Base-by-base conservation (phyloP, 2,888 invertebrate genomes). In the Noctua janthe region DNA sequence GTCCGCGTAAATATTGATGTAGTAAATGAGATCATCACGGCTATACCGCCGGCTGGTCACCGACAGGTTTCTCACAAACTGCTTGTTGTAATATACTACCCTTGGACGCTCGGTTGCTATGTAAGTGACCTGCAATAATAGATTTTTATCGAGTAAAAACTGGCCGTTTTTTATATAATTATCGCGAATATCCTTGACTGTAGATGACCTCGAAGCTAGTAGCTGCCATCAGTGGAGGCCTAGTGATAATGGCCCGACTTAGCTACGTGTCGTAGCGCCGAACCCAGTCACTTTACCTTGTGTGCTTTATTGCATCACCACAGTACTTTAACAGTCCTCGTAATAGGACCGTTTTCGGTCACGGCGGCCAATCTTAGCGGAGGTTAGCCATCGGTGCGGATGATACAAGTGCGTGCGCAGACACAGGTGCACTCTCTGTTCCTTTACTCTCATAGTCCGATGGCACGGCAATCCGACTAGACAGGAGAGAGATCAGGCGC, bases 21-120 rank as follows among this genome's bases (percentile, higher is more conserved):
- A 86, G 71, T 86, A 86, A 5, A 74, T 13, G 1, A 49, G 86
- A n/a, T 86, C 83, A 11, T 62, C 43, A 11, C 86, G 86, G n/a
- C 77, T 86, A 43, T 76, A 78, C 0, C 86, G 80, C 0, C 83
- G 75, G 13, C 86, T 86, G 15, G 23, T 71, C 1, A 78, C 2
- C 1, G 69, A n/a, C 1, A 71, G 0, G 35, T 80, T 72, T 23
- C 20, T 70, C 0, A 80, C 0, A 47, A 66, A 74, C 35, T 78
- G 71, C 15, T 17, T 80, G 73, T 86, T 73, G 35, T 29, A 72
- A 43, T 76, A 80, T 1, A 43, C 15, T 10, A 86, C 39, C 4
- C 7, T 69, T 6, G 86, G 86, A 39, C 81, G 86, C 47, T 85
- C 78, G 15, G 82, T 78, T 10, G 29, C 67, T 56, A 85, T 51